Evolutionary conservation across 2,797 vertebrate genomes (phyloP), one percentile per base, ranked within the genome.

Genomic region (Fistularia tabacaria): DNA sequence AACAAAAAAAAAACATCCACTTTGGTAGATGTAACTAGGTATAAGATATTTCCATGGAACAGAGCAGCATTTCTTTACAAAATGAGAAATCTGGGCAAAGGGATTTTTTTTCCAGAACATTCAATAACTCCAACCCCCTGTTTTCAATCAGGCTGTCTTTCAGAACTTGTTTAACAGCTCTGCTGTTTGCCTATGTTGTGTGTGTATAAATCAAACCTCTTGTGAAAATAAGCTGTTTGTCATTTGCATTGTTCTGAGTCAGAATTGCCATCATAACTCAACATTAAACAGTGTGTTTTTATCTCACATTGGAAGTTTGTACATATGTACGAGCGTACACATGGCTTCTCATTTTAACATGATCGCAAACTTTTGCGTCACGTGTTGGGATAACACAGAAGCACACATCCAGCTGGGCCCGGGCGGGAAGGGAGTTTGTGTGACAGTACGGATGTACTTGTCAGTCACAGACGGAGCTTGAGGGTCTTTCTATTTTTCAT

Each of bases 401-500:
- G 25, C 25, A 25, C 2, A 25, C 25, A 5, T 25, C 2, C 2
- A 25, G 25, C 25, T 7, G 39, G 39, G 39, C 66, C 64, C 46
- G 41, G 60, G 47, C 54, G 49, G 49, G 37, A 58, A 44, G 8
- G 48, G 69, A 55, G 50, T 57, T 47, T 78, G 67, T 74, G 67
- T 52, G 63, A 46, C 54, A n/a, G n/a, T 37, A 45, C 59, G 66
- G 71, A 60, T 59, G 54, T 66, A 36, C 67, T 54, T 49, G 39
- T 54, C 54, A n/a, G 54, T 52, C 54, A 58, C 65, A 58, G 73
- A 50, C 48, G 58, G 49, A 61, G 48, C 79, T 59, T 74, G 50
- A 74, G 57, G 76, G 65, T 70, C 5, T 76, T 53, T 80, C 14
- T 53, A 73, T 79, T 83, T 83, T 80, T 82, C 67, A 85, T 75